Base-by-base conservation (phyloP, 2,113 vertebrate genomes). In the Tursiops truncatus region DNA sequence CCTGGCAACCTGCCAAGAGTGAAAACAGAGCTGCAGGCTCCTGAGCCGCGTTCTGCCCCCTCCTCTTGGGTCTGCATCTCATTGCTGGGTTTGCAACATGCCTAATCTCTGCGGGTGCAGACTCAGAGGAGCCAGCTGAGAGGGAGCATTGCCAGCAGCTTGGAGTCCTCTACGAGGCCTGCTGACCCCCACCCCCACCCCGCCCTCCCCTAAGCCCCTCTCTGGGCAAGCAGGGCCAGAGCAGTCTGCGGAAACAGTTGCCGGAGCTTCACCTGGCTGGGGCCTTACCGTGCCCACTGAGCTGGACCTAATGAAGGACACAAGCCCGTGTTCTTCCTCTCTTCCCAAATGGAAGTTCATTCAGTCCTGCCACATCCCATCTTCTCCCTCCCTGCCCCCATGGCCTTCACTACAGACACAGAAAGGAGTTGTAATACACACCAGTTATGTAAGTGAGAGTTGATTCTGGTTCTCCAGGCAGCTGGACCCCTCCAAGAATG, bases 41-140 rank as follows among this genome's bases (percentile, higher is more conserved):
- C 95, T 67, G 92, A 50, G 79, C 26, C 41, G 38, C 89, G n/a
- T 89, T 87, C 87, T 53, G 44, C 8, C 84, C 93, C 90, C 92
- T 92, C 89, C 94, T 85, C 83, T 76, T 50, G 82, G 80, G 92
- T 73, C 73, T 97, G 96, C 97, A 92, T 94, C 95, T 98, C 97
- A 88, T 94, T 92, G 92, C 95, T 85, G 70, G 82, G 94, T 81
- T 77, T 94, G 94, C 96, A 97, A 38, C 80, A 36, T 71, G 94
- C 92, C 89, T 97, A 97, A 98, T 97, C 97, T 98, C 96, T 86
- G 92, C 14, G 2, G 91, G 92, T 96, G 89, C 97, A 98, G 98
- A 98, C 98, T 97, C 81, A 0, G 36, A 98, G 98, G 97, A 98
- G 98, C 97, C 98, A 63, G 98, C 65, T 33, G 8, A 50, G 89